Conservation (phyloP, 2,888 invertebrate genomes). For the Lochmaea capreae region DNA sequence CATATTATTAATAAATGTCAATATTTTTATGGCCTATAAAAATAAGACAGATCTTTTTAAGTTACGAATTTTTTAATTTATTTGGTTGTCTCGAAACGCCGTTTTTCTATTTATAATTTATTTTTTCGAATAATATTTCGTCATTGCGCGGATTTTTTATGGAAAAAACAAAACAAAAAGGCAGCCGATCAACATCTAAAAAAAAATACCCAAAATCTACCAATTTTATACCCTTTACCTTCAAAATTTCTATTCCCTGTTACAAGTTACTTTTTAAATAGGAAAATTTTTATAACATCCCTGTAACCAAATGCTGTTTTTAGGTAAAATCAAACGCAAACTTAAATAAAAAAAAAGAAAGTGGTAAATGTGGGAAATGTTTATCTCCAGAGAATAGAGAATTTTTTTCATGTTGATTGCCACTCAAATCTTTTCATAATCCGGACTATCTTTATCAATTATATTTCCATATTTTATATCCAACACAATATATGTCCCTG, state of each 20-base stretch:
- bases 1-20: slow-evolving; percentile 51
- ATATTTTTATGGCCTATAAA: slow-evolving; percentile 49
- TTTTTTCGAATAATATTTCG: slow-evolving; percentile 40
- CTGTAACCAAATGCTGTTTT: too few species aligned
- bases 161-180: neutral
- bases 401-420: slow-evolving; percentile 14
- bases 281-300: too few species aligned
- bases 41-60: slow-evolving; percentile 41
- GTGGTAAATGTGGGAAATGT: too few species aligned
- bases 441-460: slow-evolving; percentile 40
- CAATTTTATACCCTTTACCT: too few species aligned
- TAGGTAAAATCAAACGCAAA: too few species aligned
- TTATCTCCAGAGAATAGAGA: too few species aligned
- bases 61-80: slow-evolving; percentile 52
- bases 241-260: too few species aligned
- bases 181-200: neutral
- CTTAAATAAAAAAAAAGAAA: too few species aligned
- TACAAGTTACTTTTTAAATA: too few species aligned
- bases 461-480: slow-evolving; percentile 54
- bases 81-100: slow-evolving; percentile 45
- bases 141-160: slow-evolving; percentile 24
- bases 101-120: slow-evolving; percentile 46
- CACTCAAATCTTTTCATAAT: slow-evolving; percentile 43
- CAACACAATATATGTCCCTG: slow-evolving; percentile 52
- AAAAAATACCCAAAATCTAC: too few species aligned